Percentiles rank a stretch among this genome's conserved stretches.
These are phyloP conservation scores for Pocota personata DNA, from an alignment of 2,888 invertebrate species.

Conservation along the genomic window DNA sequence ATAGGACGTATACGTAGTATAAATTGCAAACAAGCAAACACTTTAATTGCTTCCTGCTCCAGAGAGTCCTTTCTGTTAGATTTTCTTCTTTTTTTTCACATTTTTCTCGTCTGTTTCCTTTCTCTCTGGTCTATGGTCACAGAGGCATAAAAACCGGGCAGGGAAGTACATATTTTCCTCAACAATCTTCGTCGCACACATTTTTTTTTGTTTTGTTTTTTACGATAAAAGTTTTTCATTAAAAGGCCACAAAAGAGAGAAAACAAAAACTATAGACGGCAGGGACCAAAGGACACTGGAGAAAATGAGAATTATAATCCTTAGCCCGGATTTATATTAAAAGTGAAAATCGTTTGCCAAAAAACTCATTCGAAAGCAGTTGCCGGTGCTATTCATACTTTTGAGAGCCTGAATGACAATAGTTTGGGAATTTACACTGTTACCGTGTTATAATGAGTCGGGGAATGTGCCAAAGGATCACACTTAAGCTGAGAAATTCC, in stretches of 20 bases:
- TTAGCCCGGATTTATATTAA: background rate
- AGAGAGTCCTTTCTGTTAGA: constrained; percentile 11
- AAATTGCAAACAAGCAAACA: constrained; percentile 53
- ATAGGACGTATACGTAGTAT: constrained; percentile 52
- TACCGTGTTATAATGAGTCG: constrained; percentile 36
- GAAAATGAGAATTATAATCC: constrained; percentile 24
- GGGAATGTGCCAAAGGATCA: constrained; percentile 38
- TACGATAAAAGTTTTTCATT: constrained; percentile 37
- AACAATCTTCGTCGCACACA: background rate
- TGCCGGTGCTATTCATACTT: background rate
- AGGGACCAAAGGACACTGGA: constrained; percentile 14
- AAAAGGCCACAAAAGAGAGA: constrained; percentile 5
- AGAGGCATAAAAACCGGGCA: background rate
- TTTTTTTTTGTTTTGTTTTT: background rate
- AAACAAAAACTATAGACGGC: background rate
- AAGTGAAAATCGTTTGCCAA: constrained; percentile 19
- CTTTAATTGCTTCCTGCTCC: constrained; percentile 51
- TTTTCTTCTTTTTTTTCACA: background rate
- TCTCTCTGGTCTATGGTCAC: background rate
- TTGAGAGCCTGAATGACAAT: constrained; percentile 10
- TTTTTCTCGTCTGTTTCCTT: background rate
- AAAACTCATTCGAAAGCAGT: constrained; percentile 7
- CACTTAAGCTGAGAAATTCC: constrained; percentile 3
- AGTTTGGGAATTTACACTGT: constrained; percentile 1
- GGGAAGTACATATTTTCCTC: background rate